Evolutionary conservation across 2,888 invertebrate genomes (phyloP).

Genomic region (Pseudoips prasinana): DNA sequence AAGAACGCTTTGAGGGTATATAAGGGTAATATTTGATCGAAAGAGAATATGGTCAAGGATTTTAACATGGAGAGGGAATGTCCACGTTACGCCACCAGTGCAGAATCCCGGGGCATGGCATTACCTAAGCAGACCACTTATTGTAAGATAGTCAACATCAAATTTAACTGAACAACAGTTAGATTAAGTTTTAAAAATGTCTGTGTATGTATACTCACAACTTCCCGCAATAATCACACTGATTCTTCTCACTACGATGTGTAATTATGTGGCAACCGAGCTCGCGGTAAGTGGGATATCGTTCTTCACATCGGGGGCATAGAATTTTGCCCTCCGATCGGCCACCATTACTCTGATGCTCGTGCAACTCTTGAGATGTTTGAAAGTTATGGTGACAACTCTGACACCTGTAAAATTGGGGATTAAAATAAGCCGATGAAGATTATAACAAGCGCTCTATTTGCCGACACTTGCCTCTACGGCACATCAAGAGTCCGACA

Average conservation of each 20-base stretch:
- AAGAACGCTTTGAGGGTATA: too few species aligned
- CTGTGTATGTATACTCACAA: constrained; percentile 54
- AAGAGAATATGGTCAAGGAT: too few species aligned
- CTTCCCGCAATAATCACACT: constrained; percentile 75
- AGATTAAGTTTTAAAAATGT: too few species aligned
- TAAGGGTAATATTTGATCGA: too few species aligned
- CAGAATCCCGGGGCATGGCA: too few species aligned
- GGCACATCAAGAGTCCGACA: too few species aligned
- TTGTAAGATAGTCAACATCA: too few species aligned
- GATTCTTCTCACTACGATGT: constrained; percentile 62
- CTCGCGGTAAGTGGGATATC: constrained; percentile 70
- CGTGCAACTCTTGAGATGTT: constrained; percentile 65
- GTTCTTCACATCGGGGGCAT: constrained; percentile 67
- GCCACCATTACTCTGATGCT: constrained; percentile 71
- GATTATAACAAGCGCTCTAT: not conserved
- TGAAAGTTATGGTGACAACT: constrained; percentile 74
- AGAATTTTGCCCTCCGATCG: constrained; percentile 66
- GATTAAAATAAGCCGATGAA: not conserved
- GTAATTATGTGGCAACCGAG: constrained; percentile 62
- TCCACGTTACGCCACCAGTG: too few species aligned
- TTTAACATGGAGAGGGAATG: too few species aligned
- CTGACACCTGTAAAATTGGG: constrained; percentile 49
- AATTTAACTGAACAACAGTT: too few species aligned
- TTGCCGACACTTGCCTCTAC: too few species aligned
- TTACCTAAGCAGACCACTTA: too few species aligned